Percentiles rank a stretch among this genome's conserved stretches.
Evolutionary conservation across 2,888 invertebrate genomes (phyloP).

Genomic region (Netelia melanura): DNA sequence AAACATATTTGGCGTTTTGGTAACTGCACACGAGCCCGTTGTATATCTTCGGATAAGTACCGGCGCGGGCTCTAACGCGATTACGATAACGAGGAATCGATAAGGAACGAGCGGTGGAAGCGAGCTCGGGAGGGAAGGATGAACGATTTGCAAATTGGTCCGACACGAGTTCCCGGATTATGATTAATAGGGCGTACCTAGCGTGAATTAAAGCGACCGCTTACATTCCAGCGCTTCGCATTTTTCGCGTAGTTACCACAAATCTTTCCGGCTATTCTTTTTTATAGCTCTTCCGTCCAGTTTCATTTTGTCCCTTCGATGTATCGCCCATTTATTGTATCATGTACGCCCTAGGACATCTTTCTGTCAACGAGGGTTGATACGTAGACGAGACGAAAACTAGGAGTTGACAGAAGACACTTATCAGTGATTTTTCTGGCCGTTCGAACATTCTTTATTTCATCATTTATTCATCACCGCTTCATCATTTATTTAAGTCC

Average conservation of each 20-base stretch:
- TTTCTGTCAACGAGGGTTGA: no score
- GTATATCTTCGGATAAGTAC: constrained; percentile 66
- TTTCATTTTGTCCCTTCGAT: not conserved
- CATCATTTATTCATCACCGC: no score
- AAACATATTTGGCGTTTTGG: constrained; percentile 60
- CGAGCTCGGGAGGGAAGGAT: constrained; percentile 54
- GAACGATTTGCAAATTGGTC: constrained; percentile 72
- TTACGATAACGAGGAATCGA: constrained; percentile 67
- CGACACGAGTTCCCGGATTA: constrained; percentile 66
- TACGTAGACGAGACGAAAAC: not conserved
- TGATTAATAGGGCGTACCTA: constrained; percentile 71
- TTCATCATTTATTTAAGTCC: constrained; percentile 48
- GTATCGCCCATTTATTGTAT: constrained; percentile 15
- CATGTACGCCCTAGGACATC: no score
- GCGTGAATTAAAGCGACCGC: constrained; percentile 69
- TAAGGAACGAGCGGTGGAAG: constrained; percentile 61
- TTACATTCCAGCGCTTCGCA: not conserved
- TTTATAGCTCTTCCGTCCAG: constrained; percentile 47
- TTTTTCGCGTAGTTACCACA: not conserved
- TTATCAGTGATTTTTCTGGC: not conserved
- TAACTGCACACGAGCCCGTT: constrained; percentile 59
- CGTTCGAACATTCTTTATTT: constrained; percentile 40
- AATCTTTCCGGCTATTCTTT: constrained; percentile 65
- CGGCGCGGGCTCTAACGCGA: constrained; percentile 58
- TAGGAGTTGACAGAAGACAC: constrained; percentile 8